phyloP scores from a whole-genome alignment of 1,140 invertebrate genomes.

The Cepaea nemoralis region DNA sequence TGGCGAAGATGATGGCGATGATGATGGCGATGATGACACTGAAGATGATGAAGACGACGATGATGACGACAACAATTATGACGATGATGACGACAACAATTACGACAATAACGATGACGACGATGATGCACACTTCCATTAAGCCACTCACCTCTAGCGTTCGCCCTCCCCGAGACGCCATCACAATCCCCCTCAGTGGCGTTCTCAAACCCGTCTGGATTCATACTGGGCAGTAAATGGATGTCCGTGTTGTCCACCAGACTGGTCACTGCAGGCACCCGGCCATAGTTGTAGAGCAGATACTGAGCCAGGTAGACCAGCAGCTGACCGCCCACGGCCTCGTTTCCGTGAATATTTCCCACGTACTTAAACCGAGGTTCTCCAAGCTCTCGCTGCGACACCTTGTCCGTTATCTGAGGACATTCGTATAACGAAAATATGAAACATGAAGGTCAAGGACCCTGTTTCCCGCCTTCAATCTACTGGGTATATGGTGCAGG shows the following conservation, averaged over 20 bases:
- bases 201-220: slow-evolving; percentile 89
- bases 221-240: slow-evolving; percentile 88
- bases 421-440: neutral
- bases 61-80: too few species aligned
- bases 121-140: too few species aligned
- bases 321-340: slow-evolving; percentile 87
- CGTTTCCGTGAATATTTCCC: slow-evolving; percentile 93
- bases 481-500: too few species aligned
- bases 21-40: too few species aligned
- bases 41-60: too few species aligned
- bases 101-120: too few species aligned
- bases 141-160: neutral
- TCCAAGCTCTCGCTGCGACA: slow-evolving; percentile 40
- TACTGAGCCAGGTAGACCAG: slow-evolving; percentile 75
- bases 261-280: slow-evolving; percentile 77
- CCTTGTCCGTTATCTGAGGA: slow-evolving; percentile 25
- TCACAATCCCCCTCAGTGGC: slow-evolving; percentile 80
- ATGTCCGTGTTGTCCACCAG: slow-evolving; percentile 86
- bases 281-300: slow-evolving; percentile 81
- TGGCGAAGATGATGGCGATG: too few species aligned
- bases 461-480: too few species aligned
- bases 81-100: too few species aligned
- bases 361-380: slow-evolving; percentile 82
- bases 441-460: too few species aligned
- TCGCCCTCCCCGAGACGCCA: neutral